Evolutionary conservation across 1,140 invertebrate genomes (phyloP), one percentile per base, ranked within the genome.

Genomic region (Zaprionus taronus): DNA sequence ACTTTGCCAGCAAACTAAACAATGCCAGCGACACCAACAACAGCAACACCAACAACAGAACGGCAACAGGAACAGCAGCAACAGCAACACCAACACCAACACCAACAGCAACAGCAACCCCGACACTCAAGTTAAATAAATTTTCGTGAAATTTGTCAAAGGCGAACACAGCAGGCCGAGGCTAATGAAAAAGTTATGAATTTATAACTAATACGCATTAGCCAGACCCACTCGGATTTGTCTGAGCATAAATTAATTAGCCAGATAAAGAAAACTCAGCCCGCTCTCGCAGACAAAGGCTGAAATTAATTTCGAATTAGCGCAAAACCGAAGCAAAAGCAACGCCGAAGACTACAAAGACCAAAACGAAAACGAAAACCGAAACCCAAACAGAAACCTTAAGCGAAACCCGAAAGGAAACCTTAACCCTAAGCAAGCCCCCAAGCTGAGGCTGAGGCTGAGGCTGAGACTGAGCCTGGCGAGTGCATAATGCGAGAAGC

Each of bases 251-350:
- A 90, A 90, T 90, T 90, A 90, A 90, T 90, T 90, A 90, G 81
- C 65, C 72, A 72, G 75, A 78, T 71, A 83, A 81, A 75, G 61
- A 77, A 83, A 71, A 67, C 79, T 53, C 58, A 79, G 28, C 7
- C 28, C 28, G 7, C 28, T 7, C 7, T 31, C 28, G 44, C 73
- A 67, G 83, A 87, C 72, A 83, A 80, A 78, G 76, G 63, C 49
- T 57, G 38, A 84, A 90, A 90, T 90, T 90, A 90, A 90, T 85
- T 90, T 90, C 76, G 68, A 90, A 90, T 90, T 90, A 90, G 41
- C n/a, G 41, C 41, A 9, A 47, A 65, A 61, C 75, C 47, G 5
- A 51, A 51, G 20, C 47, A 14, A 51, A 36, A 79, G 31, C 73
- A 77, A 53, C 64, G 58, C 75, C 76, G 60, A 68, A 79, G 76